These are phyloP conservation scores for Helarctos malayanus DNA, from an alignment of 2,797 vertebrate genomes.

Conservation along the genomic window DNA sequence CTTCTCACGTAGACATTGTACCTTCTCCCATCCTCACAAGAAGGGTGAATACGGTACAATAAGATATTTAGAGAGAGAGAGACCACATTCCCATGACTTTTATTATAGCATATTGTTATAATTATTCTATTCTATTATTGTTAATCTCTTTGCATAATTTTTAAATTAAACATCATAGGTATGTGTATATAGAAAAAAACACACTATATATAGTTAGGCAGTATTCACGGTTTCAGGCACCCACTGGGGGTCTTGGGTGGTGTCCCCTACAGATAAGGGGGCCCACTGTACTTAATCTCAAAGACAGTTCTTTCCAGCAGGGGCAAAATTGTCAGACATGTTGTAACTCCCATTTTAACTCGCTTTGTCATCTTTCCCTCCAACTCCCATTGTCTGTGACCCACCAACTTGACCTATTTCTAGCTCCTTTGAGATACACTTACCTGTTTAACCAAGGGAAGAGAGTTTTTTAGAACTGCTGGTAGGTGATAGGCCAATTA, in stretches of 20 bases:
- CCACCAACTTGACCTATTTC: not conserved
- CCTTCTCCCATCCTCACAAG: not conserved
- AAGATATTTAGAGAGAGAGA: not conserved
- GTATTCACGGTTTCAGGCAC: not conserved
- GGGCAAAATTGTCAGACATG: not conserved
- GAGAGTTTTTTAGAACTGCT: not conserved
- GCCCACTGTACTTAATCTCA: not conserved
- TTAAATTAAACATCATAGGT: not conserved
- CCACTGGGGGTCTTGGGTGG: not conserved
- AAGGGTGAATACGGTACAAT: not conserved
- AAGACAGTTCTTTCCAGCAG: conserved; percentile 11
- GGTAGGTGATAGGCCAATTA: not conserved
- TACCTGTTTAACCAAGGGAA: not conserved
- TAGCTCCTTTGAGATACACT: not conserved
- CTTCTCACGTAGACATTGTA: not conserved
- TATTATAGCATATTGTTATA: not conserved
- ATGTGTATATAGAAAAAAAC: not conserved
- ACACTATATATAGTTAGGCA: not conserved
- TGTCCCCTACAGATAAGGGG: not conserved
- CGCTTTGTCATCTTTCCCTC: not conserved
- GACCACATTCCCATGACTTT: not conserved
- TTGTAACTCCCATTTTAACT: not conserved
- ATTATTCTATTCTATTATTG: not conserved
- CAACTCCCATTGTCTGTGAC: not conserved
- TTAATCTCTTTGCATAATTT: not conserved